Evolutionary conservation across 2,797 vertebrate species (phyloP), one percentile per base, ranked within the genome.

Genomic region (Luscinia luscinia): DNA sequence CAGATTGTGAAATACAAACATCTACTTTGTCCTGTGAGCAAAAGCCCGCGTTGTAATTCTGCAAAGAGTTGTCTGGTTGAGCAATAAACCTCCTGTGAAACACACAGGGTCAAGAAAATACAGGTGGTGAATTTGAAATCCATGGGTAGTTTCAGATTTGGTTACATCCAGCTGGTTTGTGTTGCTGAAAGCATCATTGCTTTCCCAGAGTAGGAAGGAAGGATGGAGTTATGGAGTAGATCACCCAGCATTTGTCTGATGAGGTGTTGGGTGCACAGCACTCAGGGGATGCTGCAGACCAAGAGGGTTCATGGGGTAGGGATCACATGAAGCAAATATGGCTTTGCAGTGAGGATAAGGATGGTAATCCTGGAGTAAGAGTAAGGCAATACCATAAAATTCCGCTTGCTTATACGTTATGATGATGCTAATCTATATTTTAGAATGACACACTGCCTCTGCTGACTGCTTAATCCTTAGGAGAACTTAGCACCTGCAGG

Each of bases 1-100:
- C 49, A 74, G 54, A 57, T 72, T 88, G 54, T 2, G 5, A 94
- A 96, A 94, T 74, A 93, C 80, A 92, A 87, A 94, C 43, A 70
- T 66, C 63, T 83, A 23, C 45, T 84, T 62, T 89, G 77, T 38
- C 63, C 55, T 68, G 45, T 0, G 2, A 89, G 92, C n/a, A 90
- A 78, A 73, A 95, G 30, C 43, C 28, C 9, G 3, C 43, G 7
- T 40, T 78, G 43, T 57, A 64, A 61, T 61, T 30, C 69, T 64
- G 52, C n/a, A 57, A 69, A 90, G 41, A n/a, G 54, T 30, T 64
- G 73, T 45, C 61, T 81, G 58, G 62, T 70, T 86, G 80, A 74
- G 69, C 51, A 87, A 73, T 21, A 89, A 64, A 46, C 41, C n/a
- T 91, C 43, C 84, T 43, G 46, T 79, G 87, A 89, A 94, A 78